Base-by-base conservation (phyloP, 2,797 vertebrate genomes). In the Enteromius anoplus region DNA sequence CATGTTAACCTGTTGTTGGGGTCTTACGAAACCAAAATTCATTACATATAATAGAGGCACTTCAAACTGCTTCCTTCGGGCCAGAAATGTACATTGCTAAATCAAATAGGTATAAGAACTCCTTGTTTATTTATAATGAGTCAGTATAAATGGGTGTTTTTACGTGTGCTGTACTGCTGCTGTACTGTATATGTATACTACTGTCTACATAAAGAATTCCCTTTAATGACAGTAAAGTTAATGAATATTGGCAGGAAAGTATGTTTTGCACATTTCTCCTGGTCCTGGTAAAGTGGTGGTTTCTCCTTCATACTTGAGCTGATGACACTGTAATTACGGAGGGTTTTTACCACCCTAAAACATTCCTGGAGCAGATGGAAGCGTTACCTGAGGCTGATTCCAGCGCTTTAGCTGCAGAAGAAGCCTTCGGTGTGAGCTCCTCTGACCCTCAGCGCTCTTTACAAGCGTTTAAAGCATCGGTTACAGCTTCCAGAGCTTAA, bases 331-430 rank as follows among this genome's bases (percentile, higher is more conserved):
- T 95, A 94, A 95, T 95, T 94, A 95, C 86, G 89, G 86, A 83
- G 89, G 89, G 78, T 37, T 88, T 88, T 92, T 92, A 92, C 91
- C 87, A 88, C 91, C 79, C 65, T 91, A 90, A 92, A 93, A 92
- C 93, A 94, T 95, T 95, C 93, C 92, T 91, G 81, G 85, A 87
- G 89, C 93, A 94, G 93, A 93, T 93, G 93, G 92, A 93, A 90
- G 91, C 91, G 88, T 91, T 85, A 92, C 88, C 90, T 88, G 88
- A 37, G 81, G 85, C 85, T 83, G 79, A 78, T 66, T 86, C 87
- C 47, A 34, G 37, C 34, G 58, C 77, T 65, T 87, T 11, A 49
- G 75, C 79, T 78, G 85, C 83, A 87, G 85, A 82, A n/a, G 76
- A 79, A 81, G 81, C 81, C 23, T 49, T 58, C 32, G 58, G 47